Conservation (phyloP, 2,113 vertebrate genomes). For the Chauna torquata region DNA sequence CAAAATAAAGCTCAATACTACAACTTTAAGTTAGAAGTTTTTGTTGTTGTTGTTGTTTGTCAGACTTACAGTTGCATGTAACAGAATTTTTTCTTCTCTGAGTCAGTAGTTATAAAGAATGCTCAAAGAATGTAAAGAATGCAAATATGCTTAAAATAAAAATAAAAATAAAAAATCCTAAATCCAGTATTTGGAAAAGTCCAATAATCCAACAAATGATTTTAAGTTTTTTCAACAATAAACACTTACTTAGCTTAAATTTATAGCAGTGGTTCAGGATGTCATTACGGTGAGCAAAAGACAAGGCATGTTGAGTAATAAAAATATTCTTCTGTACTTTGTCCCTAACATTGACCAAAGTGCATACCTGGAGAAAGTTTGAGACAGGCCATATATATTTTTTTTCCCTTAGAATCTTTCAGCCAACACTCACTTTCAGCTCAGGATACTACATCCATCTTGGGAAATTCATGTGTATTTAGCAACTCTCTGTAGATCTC, state of each 20-base stretch:
- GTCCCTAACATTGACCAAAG: background rate
- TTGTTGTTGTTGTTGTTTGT: background rate
- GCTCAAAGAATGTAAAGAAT: too few species aligned
- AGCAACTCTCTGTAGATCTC: background rate
- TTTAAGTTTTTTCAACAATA: background rate
- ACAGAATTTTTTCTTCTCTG: background rate
- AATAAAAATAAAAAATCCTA: background rate
- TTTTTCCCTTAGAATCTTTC: background rate
- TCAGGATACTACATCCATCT: background rate
- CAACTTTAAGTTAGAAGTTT: background rate
- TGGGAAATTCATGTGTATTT: background rate
- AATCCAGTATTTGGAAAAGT: background rate
- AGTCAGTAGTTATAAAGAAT: background rate
- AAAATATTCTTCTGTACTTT: background rate
- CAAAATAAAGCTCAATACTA: background rate
- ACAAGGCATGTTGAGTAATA: background rate
- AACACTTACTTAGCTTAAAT: background rate
- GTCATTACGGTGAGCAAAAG: background rate
- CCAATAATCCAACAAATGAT: background rate
- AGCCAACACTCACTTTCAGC: accelerated
- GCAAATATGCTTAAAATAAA: background rate
- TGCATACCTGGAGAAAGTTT: background rate
- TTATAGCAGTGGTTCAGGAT: background rate
- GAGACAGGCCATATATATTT: background rate
- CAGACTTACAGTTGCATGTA: background rate